Conservation (phyloP, 2,888 invertebrate genomes). For the Malthinus seriepunctatus region DNA sequence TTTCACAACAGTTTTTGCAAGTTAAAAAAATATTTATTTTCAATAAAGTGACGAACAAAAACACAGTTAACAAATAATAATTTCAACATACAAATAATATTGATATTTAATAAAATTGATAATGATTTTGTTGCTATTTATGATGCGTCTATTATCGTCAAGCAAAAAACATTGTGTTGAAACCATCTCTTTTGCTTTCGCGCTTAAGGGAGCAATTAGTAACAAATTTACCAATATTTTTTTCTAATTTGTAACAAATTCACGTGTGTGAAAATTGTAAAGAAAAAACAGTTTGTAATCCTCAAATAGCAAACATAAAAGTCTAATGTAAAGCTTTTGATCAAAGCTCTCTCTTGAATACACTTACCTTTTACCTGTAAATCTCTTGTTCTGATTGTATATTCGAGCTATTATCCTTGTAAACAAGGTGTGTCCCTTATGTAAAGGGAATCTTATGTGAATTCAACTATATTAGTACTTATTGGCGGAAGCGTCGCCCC, state of each 20-base stretch:
- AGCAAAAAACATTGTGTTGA: no score
- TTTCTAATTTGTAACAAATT: not conserved
- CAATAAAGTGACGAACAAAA: no score
- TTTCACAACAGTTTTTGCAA: no score
- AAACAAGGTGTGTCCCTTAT: constrained; percentile 24
- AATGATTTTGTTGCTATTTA: no score
- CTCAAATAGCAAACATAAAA: not conserved
- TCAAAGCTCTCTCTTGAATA: not conserved
- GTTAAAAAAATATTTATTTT: no score
- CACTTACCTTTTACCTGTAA: constrained; percentile 25
- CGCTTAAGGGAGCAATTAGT: no score
- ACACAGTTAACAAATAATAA: no score
- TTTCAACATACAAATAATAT: no score
- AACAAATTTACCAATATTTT: no score
- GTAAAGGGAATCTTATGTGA: constrained; percentile 13
- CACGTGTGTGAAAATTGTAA: not conserved
- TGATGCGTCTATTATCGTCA: no score
- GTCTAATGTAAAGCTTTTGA: not conserved
- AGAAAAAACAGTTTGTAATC: constrained; percentile 1
- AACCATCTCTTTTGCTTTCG: no score
- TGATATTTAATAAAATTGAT: no score
- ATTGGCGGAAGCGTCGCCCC: constrained; percentile 30
- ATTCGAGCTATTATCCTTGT: constrained; percentile 23
- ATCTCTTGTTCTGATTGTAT: constrained; percentile 25
- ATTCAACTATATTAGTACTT: constrained; percentile 11